A percentile compares a stretch with the other conserved stretches of the same genome.
Conservation (phyloP, 2,113 vertebrate genomes). For the Pogona vitticeps region DNA sequence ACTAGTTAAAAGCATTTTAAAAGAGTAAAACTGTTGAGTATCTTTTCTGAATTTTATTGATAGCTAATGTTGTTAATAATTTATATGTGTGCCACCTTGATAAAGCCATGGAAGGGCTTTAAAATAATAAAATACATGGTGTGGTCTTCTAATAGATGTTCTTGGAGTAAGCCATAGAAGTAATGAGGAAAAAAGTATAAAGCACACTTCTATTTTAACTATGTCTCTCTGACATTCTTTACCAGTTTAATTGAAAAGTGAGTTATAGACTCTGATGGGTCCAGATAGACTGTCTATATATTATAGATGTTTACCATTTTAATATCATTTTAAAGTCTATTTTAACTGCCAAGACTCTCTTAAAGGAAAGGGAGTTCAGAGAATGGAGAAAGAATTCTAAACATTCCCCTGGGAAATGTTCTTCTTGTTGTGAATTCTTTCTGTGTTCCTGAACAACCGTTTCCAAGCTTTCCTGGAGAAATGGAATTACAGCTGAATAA, state of each 20-base stretch:
- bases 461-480: background rate
- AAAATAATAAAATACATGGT: background rate
- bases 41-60: background rate
- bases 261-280: background rate
- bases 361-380: background rate
- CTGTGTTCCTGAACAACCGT: background rate
- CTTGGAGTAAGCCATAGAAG: background rate
- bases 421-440: background rate
- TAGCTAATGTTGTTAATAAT: background rate
- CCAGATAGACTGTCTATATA: too few relatives aligned
- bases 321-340: background rate
- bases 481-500: background rate
- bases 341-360: background rate
- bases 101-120: background rate
- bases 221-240: background rate
- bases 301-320: background rate
- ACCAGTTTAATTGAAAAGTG: background rate
- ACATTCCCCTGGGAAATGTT: background rate
- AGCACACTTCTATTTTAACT: background rate
- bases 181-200: background rate
- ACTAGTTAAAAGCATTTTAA: background rate
- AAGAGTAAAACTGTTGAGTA: background rate
- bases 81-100: background rate
- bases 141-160: background rate
- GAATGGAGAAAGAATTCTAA: background rate